These are phyloP conservation scores for Amazona vittata DNA, from an alignment of 2,113 vertebrate species.

Conservation along the genomic window DNA sequence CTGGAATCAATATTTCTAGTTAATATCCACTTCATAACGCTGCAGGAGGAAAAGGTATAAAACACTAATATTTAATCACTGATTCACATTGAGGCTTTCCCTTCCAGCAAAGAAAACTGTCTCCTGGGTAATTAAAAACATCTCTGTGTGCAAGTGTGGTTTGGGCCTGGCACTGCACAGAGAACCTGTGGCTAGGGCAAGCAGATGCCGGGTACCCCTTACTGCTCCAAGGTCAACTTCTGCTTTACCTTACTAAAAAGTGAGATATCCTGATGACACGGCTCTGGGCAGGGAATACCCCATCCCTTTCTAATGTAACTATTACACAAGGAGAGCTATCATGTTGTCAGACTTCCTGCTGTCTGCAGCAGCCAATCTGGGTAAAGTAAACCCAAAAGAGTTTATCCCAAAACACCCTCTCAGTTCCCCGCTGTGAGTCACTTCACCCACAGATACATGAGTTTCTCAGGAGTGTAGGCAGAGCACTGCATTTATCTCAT, in stretches of 20 bases:
- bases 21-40: neutral
- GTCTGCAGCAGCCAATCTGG: neutral
- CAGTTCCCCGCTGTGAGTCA: neutral
- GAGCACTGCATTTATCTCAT: neutral
- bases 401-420: neutral
- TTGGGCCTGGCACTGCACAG: neutral
- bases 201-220: accelerated
- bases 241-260: neutral
- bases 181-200: neutral
- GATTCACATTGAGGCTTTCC: neutral
- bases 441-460: accelerated
- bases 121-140: neutral
- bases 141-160: accelerated
- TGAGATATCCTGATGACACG: accelerated
- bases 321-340: neutral
- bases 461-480: neutral
- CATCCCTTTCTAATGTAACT: neutral
- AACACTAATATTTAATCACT: neutral
- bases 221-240: accelerated
- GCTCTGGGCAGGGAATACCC: neutral
- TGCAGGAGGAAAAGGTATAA: neutral
- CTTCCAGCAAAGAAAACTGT: neutral
- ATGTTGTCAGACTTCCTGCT: neutral
- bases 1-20: neutral
- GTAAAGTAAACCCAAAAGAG: neutral